Base-by-base conservation (phyloP, 2,888 invertebrate species). In the Dasypolia templi region DNA sequence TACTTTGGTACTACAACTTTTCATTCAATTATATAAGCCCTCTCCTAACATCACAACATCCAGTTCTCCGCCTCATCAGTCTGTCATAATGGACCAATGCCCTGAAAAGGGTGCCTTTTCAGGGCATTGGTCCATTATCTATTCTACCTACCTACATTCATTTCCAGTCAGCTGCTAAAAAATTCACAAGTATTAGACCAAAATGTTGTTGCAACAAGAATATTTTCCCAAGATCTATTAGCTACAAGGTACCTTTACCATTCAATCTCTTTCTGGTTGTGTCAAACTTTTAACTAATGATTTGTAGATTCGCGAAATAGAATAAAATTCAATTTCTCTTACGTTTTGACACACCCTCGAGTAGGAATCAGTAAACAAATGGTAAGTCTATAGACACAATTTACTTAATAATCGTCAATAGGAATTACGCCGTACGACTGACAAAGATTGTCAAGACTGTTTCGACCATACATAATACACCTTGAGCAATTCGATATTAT, bases 401-500 rank as follows among this genome's bases (percentile, higher is more conserved):
- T 71, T 5, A 53, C 39, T 42, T 32, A 53, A 65, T n/a, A 70
- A 70, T 44, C 3, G 12, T 46, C 26, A 49, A 26, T 19, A 39
- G 9, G 17, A 49, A 26, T 39, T n/a, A 39, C 12, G 5, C 5
- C 49, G 9, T 7, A 9, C 22, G 49, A 49, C 9, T 51, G n/a
- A 12, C n/a, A 12, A n/a, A 12, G 51, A n/a, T 51, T 49, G 49
- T 2, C 51, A n/a, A 53, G 53, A 53, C 19, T 62, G 22, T 29
- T 12, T 35, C 3, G 17, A n/a, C 9, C 22, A 17, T n/a, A 17
- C 9, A 29, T 26, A 26, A 46, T 12, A 14, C 12, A 55, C 26
- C 53, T 35, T 55, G 61, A 73, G 53, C 71, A 73, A 61, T 61
- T 59, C 17, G 4, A 61, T 73, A 61, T 53, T 73, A 62, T 55